phyloP scores from a whole-genome alignment of 1,140 invertebrate species.

The Luehdorfia chinensis region DNA sequence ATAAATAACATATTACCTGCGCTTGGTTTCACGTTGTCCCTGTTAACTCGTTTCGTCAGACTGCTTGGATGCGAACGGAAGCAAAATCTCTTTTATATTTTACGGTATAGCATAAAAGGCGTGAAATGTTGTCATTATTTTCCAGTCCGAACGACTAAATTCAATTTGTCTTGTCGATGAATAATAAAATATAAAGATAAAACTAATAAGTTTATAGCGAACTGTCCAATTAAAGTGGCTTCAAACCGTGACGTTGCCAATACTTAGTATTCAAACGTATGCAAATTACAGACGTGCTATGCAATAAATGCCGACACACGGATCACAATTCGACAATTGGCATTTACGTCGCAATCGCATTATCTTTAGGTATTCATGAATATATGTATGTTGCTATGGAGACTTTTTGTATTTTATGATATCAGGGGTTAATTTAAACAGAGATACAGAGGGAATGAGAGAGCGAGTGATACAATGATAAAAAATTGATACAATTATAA shows the following conservation, averaged over 20 bases:
- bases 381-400: no score
- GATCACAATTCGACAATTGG: conserved; percentile 75
- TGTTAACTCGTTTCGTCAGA: conserved; percentile 27
- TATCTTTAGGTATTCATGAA: conserved; percentile 38
- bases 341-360: conserved; percentile 66
- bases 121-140: conserved; percentile 15
- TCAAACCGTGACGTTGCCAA: conserved; percentile 60
- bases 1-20: conserved; percentile 49
- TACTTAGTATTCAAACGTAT: conserved; percentile 76
- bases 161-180: conserved; percentile 21
- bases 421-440: no score
- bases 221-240: conserved; percentile 74
- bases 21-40: conserved; percentile 26
- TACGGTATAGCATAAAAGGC: conserved; percentile 9
- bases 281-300: conserved; percentile 75
- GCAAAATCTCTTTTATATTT: conserved; percentile 12
- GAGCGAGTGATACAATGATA: no score
- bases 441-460: no score
- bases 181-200: conserved; percentile 48
- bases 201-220: conserved; percentile 69
- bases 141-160: conserved; percentile 2
- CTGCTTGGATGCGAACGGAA: conserved; percentile 11
- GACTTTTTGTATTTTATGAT: no score
- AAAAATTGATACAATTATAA: no score
- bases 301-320: conserved; percentile 74